phyloP scores from a whole-genome alignment of 2,113 vertebrate genomes.

The Brevimyrus niger region DNA sequence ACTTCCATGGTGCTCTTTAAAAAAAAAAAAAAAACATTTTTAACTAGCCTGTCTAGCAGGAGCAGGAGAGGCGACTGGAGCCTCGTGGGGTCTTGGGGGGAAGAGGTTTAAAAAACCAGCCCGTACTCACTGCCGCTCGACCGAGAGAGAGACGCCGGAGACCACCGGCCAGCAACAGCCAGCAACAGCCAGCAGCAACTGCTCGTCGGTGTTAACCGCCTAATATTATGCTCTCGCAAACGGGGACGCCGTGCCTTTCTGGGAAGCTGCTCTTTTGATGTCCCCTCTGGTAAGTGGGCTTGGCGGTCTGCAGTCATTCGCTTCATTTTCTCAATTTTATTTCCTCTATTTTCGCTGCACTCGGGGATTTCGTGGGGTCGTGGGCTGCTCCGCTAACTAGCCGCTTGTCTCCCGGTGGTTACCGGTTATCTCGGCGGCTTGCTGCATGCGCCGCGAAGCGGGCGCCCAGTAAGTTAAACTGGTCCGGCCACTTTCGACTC shows the following conservation, averaged over 20 bases:
- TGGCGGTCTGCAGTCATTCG: not conserved
- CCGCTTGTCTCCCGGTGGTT: not conserved
- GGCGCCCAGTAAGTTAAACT: not conserved
- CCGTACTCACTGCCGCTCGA: not conserved
- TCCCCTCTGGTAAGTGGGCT: constrained; percentile 25
- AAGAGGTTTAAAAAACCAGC: not conserved
- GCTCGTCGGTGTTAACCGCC: not conserved
- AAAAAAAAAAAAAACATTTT: no score
- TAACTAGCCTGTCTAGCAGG: not conserved
- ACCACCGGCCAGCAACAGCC: not conserved
- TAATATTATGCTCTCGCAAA: not conserved
- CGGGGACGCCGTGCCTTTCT: not conserved
- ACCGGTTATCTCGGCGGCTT: not conserved
- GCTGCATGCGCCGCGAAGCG: not conserved
- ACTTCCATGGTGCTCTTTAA: not conserved
- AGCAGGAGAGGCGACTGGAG: not conserved
- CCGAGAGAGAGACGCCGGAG: not conserved
- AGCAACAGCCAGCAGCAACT: not conserved
- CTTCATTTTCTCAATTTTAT: not conserved
- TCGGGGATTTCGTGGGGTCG: not conserved
- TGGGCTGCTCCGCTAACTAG: not conserved
- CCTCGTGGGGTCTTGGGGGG: not conserved
- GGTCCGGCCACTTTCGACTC: not conserved
- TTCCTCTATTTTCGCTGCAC: not conserved
- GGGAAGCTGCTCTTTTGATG: not conserved